Conservation (phyloP, 2,797 vertebrate species). For the Bovichtus diacanthus region DNA sequence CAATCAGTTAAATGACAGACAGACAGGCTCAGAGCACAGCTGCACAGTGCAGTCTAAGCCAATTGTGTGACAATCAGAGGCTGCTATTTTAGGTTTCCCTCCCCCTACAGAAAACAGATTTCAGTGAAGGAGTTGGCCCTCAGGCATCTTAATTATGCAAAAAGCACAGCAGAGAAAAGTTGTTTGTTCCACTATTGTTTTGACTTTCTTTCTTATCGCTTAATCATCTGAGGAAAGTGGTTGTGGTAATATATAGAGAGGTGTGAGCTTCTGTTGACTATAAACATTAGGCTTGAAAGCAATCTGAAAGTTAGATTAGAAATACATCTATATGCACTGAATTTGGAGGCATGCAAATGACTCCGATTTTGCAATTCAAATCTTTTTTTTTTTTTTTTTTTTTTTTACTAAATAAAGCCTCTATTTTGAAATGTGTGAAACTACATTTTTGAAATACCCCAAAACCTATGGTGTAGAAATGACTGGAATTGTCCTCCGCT, state of each 20-base stretch:
- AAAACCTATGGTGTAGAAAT: constrained; percentile 13
- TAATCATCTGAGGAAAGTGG: constrained; percentile 77
- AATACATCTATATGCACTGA: constrained; percentile 58
- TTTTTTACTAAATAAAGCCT: constrained; percentile 32
- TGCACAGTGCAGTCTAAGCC: constrained; percentile 85
- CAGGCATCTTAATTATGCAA: constrained; percentile 87
- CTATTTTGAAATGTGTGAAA: constrained; percentile 36
- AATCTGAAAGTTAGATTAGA: constrained; percentile 70
- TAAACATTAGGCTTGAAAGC: constrained; percentile 72
- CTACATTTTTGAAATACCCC: constrained; percentile 14
- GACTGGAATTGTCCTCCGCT: constrained; percentile 13
- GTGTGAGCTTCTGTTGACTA: constrained; percentile 62
- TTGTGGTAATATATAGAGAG: constrained; percentile 69
- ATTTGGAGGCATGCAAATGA: constrained; percentile 64
- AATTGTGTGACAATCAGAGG: constrained; percentile 88
- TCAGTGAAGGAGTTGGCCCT: constrained; percentile 85
- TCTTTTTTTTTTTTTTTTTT: background rate
- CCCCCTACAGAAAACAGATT: constrained; percentile 83
- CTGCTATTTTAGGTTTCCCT: constrained; percentile 86
- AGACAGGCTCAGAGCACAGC: constrained; percentile 86
- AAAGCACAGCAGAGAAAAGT: constrained; percentile 81
- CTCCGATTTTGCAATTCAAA: constrained; percentile 60
- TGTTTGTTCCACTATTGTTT: constrained; percentile 85
- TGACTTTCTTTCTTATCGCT: constrained; percentile 77
- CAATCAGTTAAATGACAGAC: constrained; percentile 88